Evolutionary conservation across 2,888 invertebrate genomes (phyloP).

Genomic region (Marronus borbonicus): DNA sequence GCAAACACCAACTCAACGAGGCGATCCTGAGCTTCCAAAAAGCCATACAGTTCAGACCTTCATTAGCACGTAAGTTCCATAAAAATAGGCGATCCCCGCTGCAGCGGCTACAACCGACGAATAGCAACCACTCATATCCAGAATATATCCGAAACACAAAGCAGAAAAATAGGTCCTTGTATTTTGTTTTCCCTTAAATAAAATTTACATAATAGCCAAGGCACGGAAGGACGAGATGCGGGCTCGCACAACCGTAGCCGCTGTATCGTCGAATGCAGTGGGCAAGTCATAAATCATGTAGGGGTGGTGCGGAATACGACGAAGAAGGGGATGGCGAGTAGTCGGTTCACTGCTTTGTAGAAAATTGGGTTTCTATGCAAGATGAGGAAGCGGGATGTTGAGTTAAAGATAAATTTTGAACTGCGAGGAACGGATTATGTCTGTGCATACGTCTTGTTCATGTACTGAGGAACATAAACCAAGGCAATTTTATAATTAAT

Average conservation of each 20-base stretch:
- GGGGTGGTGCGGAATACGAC: conserved; percentile 7
- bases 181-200: conserved; percentile 43
- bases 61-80: conserved; percentile 88
- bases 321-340: not conserved
- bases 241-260: conserved; percentile 2
- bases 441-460: not conserved
- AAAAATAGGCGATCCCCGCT: conserved; percentile 18
- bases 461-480: not conserved
- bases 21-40: conserved; percentile 92
- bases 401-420: not conserved
- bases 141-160: conserved; percentile 13
- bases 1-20: conserved; percentile 88
- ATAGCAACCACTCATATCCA: conserved; percentile 18
- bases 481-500: too few species aligned
- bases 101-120: not conserved
- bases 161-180: conserved; percentile 36
- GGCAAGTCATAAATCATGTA: conserved; percentile 44
- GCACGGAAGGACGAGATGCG: not conserved
- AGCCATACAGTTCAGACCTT: conserved; percentile 94
- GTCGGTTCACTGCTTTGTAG: conserved; percentile 25
- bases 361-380: conserved; percentile 39
- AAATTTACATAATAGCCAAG: conserved; percentile 40
- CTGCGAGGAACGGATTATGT: not conserved
- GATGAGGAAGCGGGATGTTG: conserved; percentile 6
- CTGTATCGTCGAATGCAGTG: conserved; percentile 26